Evolutionary conservation across 2,797 vertebrate species (phyloP), one percentile per base, ranked within the genome.

Genomic region (Epinephelus malabaricus): DNA sequence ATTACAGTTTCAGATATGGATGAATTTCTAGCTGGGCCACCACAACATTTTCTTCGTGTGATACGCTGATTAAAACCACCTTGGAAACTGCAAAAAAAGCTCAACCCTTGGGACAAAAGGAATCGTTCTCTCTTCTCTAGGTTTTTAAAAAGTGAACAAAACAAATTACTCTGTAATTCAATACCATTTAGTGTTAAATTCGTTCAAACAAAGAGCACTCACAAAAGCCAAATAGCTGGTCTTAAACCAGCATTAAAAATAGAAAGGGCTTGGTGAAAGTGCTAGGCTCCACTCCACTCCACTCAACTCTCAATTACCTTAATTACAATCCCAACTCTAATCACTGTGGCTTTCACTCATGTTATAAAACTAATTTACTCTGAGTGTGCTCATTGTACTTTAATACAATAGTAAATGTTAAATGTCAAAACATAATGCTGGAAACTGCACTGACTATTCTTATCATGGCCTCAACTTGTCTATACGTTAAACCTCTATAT

Each of bases 91-190:
- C 55, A 54, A 82, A 69, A 82, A 69, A 76, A 21, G 6, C 2
- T 65, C 50, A 58, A 73, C 9, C n/a, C 58, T 64, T 81, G 72
- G 60, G 79, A 86, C 40, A 84, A 90, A 84, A 69, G 50, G 55
- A 84, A 68, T n/a, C 0, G 59, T 61, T 79, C 84, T 72, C 65
- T 76, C 59, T 45, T 80, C 64, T 82, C 63, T 51, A 64, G 56
- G 50, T 81, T 75, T 84, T 58, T 19, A 55, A 75, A 76, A 72
- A 56, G 51, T 79, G 67, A 78, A 34, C 55, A 69, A 78, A 80
- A 78, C 68, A 70, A 86, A 91, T 86, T 79, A 74, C 53, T 54
- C 40, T 56, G 73, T 72, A 90, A 90, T 90, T 87, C 73, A 79
- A 86, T 34, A 81, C 45, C 30, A 78, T 84, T 90, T 88, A 86